A percentile compares a stretch with the other conserved stretches of the same genome.
phyloP scores from a whole-genome alignment of 2,113 vertebrate species.

The Albula goreensis region DNA sequence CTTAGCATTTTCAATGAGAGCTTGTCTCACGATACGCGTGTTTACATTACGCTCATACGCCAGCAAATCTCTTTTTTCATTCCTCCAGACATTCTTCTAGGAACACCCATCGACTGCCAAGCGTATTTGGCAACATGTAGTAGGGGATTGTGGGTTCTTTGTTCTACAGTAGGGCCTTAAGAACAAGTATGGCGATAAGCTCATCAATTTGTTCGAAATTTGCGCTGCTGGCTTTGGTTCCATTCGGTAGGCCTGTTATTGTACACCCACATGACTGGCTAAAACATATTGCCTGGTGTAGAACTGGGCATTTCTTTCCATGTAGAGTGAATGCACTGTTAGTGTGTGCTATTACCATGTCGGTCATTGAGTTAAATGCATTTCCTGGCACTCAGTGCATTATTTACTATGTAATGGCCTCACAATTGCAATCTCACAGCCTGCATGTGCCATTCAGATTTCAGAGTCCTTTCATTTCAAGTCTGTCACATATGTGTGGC shows the following conservation, averaged over 20 bases:
- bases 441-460: neutral
- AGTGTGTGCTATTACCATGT: neutral
- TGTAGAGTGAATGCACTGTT: neutral
- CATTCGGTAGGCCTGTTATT: neutral
- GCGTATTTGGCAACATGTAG: conserved; percentile 25
- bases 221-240: conserved; percentile 13
- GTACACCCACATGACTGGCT: conserved; percentile 10
- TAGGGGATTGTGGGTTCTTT: conserved; percentile 22
- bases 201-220: conserved; percentile 26
- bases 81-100: conserved; percentile 34
- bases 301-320: neutral
- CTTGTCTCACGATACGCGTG: conserved; percentile 11
- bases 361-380: neutral
- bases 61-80: conserved; percentile 22
- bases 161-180: conserved; percentile 23
- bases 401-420: neutral
- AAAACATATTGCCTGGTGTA: neutral
- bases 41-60: conserved; percentile 2
- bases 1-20: conserved; percentile 12
- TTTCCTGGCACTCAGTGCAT: neutral
- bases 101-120: conserved; percentile 34
- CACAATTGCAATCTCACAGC: neutral
- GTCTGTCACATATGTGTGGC: neutral
- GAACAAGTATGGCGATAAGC: conserved; percentile 25
- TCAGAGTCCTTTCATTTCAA: neutral